A percentile compares a stretch with the other conserved stretches of the same genome.
These are phyloP conservation scores for Pseudomyrmex gracilis DNA, from an alignment of 1,140 invertebrate genomes.

Conservation along the genomic window DNA sequence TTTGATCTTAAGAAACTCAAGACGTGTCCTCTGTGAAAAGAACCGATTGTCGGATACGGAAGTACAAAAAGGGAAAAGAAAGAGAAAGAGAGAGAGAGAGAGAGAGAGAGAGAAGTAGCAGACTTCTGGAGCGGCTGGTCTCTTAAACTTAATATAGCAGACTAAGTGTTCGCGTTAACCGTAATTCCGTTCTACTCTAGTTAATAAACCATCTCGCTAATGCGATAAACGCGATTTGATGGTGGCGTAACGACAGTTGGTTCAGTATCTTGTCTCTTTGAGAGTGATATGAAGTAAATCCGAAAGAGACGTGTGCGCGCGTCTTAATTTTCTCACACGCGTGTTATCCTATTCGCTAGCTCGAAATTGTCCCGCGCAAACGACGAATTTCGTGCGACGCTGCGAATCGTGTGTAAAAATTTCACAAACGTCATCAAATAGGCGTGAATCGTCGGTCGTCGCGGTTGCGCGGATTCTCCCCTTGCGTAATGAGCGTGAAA, in stretches of 20 bases:
- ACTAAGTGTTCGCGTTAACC: slow-evolving; percentile 59
- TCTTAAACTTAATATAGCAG: slow-evolving; percentile 37
- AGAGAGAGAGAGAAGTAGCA: slow-evolving; percentile 1
- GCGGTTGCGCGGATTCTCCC: neutral
- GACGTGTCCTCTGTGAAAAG: no score
- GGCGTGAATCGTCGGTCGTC: neutral
- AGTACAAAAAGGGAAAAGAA: no score
- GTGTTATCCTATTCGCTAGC: no score
- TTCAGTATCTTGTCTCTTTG: slow-evolving; percentile 37
- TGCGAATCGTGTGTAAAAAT: neutral
- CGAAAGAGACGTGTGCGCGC: neutral
- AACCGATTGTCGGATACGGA: no score
- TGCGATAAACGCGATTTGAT: slow-evolving; percentile 49
- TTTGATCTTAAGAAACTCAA: no score
- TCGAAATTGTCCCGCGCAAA: neutral
- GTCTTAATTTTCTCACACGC: no score
- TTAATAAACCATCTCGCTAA: slow-evolving; percentile 57
- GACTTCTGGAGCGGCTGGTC: neutral
- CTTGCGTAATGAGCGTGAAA: slow-evolving; percentile 3
- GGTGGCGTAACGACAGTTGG: slow-evolving; percentile 42
- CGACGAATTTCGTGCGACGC: slow-evolving; percentile 11
- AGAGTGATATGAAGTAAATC: neutral
- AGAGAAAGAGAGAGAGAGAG: neutral
- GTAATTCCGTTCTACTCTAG: slow-evolving; percentile 68
- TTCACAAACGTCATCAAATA: neutral